Evolutionary conservation across 2,888 invertebrate species (phyloP), one percentile per base, ranked within the genome.

Genomic region (Dicycla oo): DNA sequence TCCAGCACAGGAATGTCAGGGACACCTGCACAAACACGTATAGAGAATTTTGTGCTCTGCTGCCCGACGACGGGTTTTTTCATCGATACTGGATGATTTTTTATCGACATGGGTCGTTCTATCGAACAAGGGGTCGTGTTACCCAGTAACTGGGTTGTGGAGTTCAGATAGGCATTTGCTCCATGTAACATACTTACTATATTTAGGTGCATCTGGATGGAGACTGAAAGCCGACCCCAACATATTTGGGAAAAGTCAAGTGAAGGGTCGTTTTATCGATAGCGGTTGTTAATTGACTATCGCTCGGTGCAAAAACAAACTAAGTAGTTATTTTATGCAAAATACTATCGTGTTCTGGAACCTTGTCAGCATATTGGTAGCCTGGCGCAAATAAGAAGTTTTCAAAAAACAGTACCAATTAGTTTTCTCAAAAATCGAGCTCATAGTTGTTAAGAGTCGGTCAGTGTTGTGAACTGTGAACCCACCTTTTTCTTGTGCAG

Each of bases 1-100:
- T 99, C 99, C 99, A 99, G 91, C 98, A 98, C 54, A 99, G 97
- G 93, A 99, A 99, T 58, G 99, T 98, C 49, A 99, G 97, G 82
- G 99, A 99, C 13, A 99, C 98, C 99, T 99, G 91, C 56, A 4
- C 38, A 8, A 0, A 13, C n/a, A 2, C 38, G 38, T 38, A 38
- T 38, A 38, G 38, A 38, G 38, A n/a, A n/a, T n/a, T n/a, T 45
- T 45, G 8, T 61, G 45, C 45, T 61, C n/a, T 20, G 34, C n/a
- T 5, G 30, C 18, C 15, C n/a, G 6, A 34, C 18, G 20, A 47
- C 10, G 10, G 2, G 10, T 18, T 34, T n/a, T 47, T 51, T 63
- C 18, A 63, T 38, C 34, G 34, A 53, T 18, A 34, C n/a, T 26
- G 11, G 18, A 18, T 49, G n/a, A n/a, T 34, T 62, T 47, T 23